Conservation (phyloP, 2,113 vertebrate genomes). For the Aphyosemion australe region DNA sequence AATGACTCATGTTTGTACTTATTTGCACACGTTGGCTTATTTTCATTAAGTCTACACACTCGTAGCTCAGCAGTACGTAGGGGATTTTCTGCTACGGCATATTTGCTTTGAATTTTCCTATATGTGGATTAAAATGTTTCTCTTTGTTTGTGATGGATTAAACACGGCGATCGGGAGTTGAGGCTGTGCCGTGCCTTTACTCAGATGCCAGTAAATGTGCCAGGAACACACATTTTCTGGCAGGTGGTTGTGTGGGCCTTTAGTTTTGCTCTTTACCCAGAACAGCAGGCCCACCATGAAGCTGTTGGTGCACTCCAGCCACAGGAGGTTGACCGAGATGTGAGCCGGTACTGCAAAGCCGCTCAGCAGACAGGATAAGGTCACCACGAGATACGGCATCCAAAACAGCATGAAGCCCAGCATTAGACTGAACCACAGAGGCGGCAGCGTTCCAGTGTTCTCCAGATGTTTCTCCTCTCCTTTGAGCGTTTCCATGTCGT, state of each 20-base stretch:
- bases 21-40: neutral
- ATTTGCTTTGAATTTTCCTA: too few species aligned
- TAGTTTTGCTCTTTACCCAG: constrained; percentile 56
- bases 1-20: too few species aligned
- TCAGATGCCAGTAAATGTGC: constrained; percentile 69
- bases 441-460: neutral
- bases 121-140: neutral
- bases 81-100: neutral
- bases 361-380: constrained; percentile 27
- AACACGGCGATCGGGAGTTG: neutral
- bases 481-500: neutral
- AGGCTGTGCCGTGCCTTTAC: constrained; percentile 28
- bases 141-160: constrained; percentile 22
- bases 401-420: constrained; percentile 66
- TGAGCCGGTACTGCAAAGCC: constrained; percentile 66
- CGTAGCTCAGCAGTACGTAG: neutral
- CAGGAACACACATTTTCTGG: constrained; percentile 68
- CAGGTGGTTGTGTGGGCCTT: constrained; percentile 35
- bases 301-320: constrained; percentile 77
- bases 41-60: neutral
- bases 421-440: constrained; percentile 60
- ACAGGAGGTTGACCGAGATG: constrained; percentile 71
- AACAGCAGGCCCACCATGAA: constrained; percentile 56
- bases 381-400: constrained; percentile 66
- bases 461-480: neutral